Evolutionary conservation across 1,140 invertebrate genomes (phyloP), one percentile per base, ranked within the genome.

Genomic region (Hermetia illucens): DNA sequence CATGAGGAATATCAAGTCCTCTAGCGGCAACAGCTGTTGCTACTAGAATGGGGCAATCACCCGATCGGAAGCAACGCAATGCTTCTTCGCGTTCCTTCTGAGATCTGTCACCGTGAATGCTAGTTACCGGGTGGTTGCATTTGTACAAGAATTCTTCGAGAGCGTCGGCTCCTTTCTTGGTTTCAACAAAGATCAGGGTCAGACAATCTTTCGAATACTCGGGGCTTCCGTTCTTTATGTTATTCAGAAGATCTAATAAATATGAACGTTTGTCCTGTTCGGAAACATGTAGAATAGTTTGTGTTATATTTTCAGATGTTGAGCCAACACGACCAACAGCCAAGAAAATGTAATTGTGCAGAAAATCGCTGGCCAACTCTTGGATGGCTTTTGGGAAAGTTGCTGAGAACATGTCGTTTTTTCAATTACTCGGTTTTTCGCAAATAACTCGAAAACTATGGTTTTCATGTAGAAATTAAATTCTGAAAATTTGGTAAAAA

Each of bases 331-430:
- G 79, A 24, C 96, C 96, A 35, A 99, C 93, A 36, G 95, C 93
- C 57, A 99, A 77, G 70, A 98, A 99, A 50, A 99, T 95, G 62
- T 99, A 99, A 62, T 98, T 94, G 52, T 85, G 81, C 43, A 99
- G 68, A 63, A 99, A 99, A 66, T 98, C 94, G 59, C 90, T 76
- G 12, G 93, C 92, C 52, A 98, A 60, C 57, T 92, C 85, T 73
- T 95, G 91, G 51, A 99, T 98, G 65, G 97, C 92, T 64, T 96
- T 96, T 5, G 95, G 95, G 69, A 99, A 99, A 39, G 95, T 99
- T 33, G 95, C 95, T 27, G 92, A 97, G 66, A 99, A 99, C 95
- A 99, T 98, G 30, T n/a, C n/a, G n/a, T n/a, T n/a, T n/a, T n/a
- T n/a, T n/a, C n/a, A n/a, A n/a, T n/a, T n/a, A n/a, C n/a, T n/a